Conservation (phyloP, 1,140 invertebrate genomes). For the Nasonia longicornis region DNA sequence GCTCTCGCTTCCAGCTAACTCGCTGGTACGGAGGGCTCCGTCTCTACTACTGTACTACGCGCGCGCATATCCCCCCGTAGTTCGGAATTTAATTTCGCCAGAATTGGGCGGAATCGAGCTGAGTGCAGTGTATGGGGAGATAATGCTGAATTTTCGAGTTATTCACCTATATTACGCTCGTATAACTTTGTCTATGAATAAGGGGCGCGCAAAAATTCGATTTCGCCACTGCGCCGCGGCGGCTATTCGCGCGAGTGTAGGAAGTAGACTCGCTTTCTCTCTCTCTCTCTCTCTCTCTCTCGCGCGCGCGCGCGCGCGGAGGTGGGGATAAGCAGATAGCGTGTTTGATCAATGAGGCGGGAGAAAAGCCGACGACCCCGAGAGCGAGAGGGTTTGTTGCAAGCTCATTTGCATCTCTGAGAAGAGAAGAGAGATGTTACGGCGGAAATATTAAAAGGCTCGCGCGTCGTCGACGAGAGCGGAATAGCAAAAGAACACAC, state of each 20-base stretch:
- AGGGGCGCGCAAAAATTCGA: too few species aligned
- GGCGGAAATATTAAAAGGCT: neutral
- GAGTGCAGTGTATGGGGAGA: neutral
- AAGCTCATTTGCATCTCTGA: neutral
- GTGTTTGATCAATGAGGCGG: slow-evolving; percentile 16
- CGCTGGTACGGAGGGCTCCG: neutral
- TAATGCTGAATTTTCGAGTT: neutral
- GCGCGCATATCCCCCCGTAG: neutral
- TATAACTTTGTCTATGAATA: too few species aligned
- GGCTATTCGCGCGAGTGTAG: neutral
- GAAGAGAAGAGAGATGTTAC: neutral
- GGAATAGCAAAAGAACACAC: slow-evolving; percentile 6
- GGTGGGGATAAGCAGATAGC: slow-evolving; percentile 15
- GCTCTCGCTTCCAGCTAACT: slow-evolving; percentile 8
- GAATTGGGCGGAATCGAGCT: neutral
- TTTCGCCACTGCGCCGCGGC: too few species aligned
- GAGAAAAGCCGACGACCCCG: neutral
- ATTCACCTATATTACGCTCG: too few species aligned
- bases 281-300: too few species aligned
- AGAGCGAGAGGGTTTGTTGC: neutral
- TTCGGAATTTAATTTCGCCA: slow-evolving; percentile 3
- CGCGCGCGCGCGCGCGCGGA: too few species aligned
- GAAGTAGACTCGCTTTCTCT: neutral
- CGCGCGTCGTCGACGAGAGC: neutral
- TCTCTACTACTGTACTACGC: neutral